Percentiles rank a stretch among this genome's conserved stretches.
These are phyloP conservation scores for Galago senegalensis DNA, from an alignment of 2,797 vertebrate species.

Conservation along the genomic window DNA sequence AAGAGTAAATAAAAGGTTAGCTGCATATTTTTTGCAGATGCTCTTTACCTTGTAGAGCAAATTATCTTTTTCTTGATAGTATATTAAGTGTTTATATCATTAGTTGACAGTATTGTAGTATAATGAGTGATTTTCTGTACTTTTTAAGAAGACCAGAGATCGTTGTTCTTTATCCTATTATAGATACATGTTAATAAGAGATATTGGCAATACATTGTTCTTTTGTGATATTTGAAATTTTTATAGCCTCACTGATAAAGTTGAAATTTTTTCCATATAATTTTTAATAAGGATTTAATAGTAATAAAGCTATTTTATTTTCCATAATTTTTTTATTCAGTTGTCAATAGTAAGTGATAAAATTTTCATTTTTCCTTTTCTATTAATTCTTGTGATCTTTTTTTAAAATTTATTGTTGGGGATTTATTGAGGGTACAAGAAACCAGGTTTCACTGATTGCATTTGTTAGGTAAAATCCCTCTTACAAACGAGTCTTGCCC, in stretches of 20 bases:
- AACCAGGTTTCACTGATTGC: too few relatives aligned
- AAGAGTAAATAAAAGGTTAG: not conserved
- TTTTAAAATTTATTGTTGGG: too few relatives aligned
- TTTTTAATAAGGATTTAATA: not conserved
- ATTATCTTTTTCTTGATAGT: not conserved
- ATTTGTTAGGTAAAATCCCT: too few relatives aligned
- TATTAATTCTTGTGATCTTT: not conserved
- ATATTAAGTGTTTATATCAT: not conserved
- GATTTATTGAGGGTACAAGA: too few relatives aligned
- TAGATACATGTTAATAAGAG: not conserved
- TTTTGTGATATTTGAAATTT: not conserved
- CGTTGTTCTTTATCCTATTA: not conserved
- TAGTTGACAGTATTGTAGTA: not conserved
- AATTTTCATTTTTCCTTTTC: not conserved
- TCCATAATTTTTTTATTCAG: not conserved
- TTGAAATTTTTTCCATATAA: not conserved
- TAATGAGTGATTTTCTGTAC: not conserved
- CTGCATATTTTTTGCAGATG: not conserved
- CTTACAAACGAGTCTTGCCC: too few relatives aligned
- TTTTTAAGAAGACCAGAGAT: not conserved
- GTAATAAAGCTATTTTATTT: not conserved
- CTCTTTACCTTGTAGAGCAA: not conserved
- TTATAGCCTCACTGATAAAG: not conserved
- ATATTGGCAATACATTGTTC: not conserved
- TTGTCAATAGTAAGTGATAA: not conserved